Conservation (phyloP, 2,888 invertebrate species). For the Aelia acuminata region DNA sequence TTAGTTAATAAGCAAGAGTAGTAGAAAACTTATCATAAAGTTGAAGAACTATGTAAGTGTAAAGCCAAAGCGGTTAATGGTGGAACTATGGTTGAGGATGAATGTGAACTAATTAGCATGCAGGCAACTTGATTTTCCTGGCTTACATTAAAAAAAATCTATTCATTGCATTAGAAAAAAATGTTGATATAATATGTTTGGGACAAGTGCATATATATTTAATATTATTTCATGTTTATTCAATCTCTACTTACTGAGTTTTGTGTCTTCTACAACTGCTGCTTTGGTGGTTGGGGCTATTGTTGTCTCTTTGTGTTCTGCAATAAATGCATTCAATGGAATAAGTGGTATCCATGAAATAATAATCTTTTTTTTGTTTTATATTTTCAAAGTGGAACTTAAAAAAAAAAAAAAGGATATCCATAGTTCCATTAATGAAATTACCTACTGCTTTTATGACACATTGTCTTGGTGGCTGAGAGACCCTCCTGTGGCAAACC, state of each 20-base stretch:
- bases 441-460: too few species aligned
- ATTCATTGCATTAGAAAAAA: not conserved
- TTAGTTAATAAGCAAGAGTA: not conserved
- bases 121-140: slow-evolving; percentile 49
- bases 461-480: too few species aligned
- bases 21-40: not conserved
- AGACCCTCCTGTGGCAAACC: too few species aligned
- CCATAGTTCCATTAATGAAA: too few species aligned
- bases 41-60: slow-evolving; percentile 3
- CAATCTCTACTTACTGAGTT: slow-evolving; percentile 43
- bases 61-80: slow-evolving; percentile 40
- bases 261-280: slow-evolving; percentile 42
- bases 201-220: slow-evolving; percentile 9
- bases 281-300: slow-evolving; percentile 24
- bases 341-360: not conserved
- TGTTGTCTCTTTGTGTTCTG: slow-evolving; percentile 48
- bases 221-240: not conserved
- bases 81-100: not conserved
- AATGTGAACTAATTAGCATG: slow-evolving; percentile 41
- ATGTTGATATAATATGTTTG: slow-evolving; percentile 1
- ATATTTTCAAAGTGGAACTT: not conserved
- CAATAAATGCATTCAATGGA: slow-evolving; percentile 42
- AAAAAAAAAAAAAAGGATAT: too few species aligned
- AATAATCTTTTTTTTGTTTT: too few species aligned
- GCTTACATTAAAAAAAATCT: slow-evolving; percentile 37